Base-by-base conservation (phyloP, 1,140 invertebrate species). In the Andrena cerasifolii region DNA sequence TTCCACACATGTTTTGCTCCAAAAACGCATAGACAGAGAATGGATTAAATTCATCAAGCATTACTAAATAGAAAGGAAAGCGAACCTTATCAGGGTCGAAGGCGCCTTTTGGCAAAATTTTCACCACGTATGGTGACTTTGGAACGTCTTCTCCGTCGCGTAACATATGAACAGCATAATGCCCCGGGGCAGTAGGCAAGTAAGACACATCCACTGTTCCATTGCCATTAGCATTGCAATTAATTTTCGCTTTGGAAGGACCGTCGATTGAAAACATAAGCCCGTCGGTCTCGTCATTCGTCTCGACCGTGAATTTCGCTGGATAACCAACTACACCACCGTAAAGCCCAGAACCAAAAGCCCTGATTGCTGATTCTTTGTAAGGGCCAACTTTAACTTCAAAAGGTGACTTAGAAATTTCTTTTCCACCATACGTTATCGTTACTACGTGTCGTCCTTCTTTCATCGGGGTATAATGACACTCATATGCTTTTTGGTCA, bases 241-340 rank as follows among this genome's bases (percentile, higher is more conserved):
- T 95, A 80, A 98, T 98, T 91, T 96, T 96, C 2, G 97, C 97
- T 92, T 98, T 96, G 14, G 96, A 97, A 49, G 97, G 97, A 73
- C 97, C 97, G 92, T 98, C 96, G 87, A 98, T 97, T 63, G 96
- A 97, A 90, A 98, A 98, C 26, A 97, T 96, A 74, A 99, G 93
- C 68, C 96, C 96, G 67, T 97, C 97, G 58, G 96, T 97, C 93
- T 98, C 97, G 16, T 97, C 97, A 91, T 98, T 97, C 0, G 97
- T 98, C 90, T 98, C 97, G 2, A 98, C 97, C 21, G 96, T 96
- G 90, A 99, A 99, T 74, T 95, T 93, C 1, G 97, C 97, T 5
- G 97, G 97, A 84, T 97, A 95, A 3, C 95, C 95, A 40, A 97
- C 97, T 36, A 98, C 94, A 12, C 98, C 98, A 10, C 96, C 96